Conservation (phyloP, 2,797 vertebrate species). For the Chaetodon trifasciatus region DNA sequence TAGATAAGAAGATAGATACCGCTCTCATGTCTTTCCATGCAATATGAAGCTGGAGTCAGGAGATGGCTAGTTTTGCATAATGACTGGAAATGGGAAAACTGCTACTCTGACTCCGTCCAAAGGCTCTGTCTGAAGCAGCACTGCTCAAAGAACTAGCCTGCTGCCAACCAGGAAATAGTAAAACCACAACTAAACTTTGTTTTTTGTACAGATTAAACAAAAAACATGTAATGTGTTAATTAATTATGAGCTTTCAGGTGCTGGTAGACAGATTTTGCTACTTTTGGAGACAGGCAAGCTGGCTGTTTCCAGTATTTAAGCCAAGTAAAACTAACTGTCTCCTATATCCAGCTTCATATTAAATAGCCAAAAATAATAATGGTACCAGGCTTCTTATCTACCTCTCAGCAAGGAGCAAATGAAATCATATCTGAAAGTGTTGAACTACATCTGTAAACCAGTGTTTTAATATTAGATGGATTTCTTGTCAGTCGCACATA, state of each 20-base stretch:
- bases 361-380: not conserved
- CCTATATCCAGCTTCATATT: not conserved
- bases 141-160: not conserved
- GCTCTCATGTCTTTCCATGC: too few species aligned
- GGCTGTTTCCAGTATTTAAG: not conserved
- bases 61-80: not conserved
- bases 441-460: not conserved
- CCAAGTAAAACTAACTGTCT: not conserved
- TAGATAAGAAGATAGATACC: not conserved
- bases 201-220: too few species aligned
- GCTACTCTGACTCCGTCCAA: not conserved
- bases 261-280: too few species aligned
- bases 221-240: too few species aligned
- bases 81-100: not conserved
- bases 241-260: too few species aligned
- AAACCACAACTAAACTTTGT: too few species aligned
- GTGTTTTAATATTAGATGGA: not conserved
- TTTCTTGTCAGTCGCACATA: conserved; percentile 1
- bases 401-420: not conserved
- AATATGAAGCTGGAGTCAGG: not conserved
- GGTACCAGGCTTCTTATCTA: not conserved
- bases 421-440: not conserved
- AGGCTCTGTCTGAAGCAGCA: not conserved
- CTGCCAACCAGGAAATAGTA: not conserved
- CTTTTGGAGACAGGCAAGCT: too few species aligned